Evolutionary conservation across 2,888 invertebrate genomes (phyloP).

Genomic region (Tinea semifulvella): DNA sequence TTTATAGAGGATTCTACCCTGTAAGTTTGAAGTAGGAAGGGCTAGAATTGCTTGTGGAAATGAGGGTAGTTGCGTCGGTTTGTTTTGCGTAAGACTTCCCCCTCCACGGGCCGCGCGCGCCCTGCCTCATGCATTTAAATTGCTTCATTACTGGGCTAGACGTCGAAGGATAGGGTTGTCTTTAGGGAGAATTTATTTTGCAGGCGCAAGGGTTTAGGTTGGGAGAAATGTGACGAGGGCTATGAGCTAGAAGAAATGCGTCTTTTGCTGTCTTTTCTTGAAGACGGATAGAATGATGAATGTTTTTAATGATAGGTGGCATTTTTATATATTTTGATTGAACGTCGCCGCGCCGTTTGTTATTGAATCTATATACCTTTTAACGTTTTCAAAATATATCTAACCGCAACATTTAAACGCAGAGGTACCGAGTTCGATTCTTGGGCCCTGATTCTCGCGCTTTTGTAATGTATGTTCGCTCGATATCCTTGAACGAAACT

Average conservation of each 20-base stretch:
- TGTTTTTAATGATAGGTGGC: background rate
- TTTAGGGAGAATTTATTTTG: slow-evolving; percentile 24
- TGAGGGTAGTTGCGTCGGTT: slow-evolving; percentile 28
- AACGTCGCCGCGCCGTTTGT: no score
- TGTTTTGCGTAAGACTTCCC: slow-evolving; percentile 32
- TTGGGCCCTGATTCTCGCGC: no score
- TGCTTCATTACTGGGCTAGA: slow-evolving; percentile 67
- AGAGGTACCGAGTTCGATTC: no score
- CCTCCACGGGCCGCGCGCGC: slow-evolving; percentile 57
- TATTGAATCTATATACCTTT: no score
- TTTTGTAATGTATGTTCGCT: no score
- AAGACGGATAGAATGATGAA: background rate
- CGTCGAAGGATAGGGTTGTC: slow-evolving; percentile 57
- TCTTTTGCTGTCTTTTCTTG: background rate
- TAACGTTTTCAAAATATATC: no score
- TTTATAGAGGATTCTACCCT: slow-evolving; percentile 20
- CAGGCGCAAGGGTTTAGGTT: background rate
- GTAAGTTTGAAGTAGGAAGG: background rate
- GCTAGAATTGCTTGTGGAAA: slow-evolving; percentile 21
- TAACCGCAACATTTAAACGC: no score
- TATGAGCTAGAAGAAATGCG: background rate
- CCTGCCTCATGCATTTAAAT: slow-evolving; percentile 70
- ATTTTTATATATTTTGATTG: background rate
- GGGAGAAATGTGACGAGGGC: background rate
- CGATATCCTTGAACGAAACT: no score